Evolutionary conservation across 2,113 vertebrate species (phyloP).

Genomic region (Melanocharis versteri): DNA sequence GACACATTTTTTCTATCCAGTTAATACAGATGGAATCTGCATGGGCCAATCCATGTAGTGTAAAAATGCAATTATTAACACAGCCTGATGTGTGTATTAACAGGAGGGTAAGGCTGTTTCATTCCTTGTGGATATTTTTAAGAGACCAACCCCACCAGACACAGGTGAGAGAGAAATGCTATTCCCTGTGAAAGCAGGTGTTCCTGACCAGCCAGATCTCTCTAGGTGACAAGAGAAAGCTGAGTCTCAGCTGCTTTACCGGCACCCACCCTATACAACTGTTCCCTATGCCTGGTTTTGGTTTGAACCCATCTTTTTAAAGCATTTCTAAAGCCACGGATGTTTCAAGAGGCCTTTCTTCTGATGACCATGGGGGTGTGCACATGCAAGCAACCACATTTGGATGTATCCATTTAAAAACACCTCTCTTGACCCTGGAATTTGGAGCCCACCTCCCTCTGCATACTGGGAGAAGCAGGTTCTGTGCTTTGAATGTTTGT

Average conservation of each 20-base stretch:
- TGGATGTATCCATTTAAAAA: neutral
- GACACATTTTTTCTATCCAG: neutral
- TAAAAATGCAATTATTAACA: neutral
- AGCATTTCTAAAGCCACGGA: neutral
- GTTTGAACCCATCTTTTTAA: neutral
- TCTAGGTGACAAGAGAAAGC: neutral
- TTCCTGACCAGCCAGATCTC: neutral
- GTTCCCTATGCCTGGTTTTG: neutral
- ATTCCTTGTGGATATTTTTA: neutral
- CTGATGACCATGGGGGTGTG: accelerated
- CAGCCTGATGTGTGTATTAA: neutral
- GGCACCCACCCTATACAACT: accelerated
- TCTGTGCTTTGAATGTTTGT: neutral
- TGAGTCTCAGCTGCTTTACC: neutral
- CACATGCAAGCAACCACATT: neutral
- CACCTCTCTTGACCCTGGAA: neutral
- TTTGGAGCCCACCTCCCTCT: neutral
- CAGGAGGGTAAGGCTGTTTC: neutral
- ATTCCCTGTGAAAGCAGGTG: neutral
- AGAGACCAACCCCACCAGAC: neutral
- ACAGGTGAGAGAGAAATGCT: neutral
- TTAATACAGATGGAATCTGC: neutral
- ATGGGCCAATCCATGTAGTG: neutral
- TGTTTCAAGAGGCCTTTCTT: neutral
- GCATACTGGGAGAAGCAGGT: neutral